A percentile compares a stretch with the other conserved stretches of the same genome.
Evolutionary conservation across 2,797 vertebrate genomes (phyloP).

Genomic region (Numenius phaeopus): DNA sequence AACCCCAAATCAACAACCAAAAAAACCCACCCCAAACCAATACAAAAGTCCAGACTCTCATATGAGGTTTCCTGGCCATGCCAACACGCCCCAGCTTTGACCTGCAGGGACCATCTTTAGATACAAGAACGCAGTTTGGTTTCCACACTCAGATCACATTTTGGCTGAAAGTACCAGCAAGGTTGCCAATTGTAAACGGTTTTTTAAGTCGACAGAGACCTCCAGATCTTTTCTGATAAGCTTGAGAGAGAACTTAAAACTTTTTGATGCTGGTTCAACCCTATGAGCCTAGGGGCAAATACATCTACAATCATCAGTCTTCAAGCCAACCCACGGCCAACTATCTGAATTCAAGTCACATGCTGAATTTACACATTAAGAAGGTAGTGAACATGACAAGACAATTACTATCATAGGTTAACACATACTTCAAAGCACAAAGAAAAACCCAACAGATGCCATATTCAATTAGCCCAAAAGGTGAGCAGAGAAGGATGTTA

Average conservation of each 20-base stretch:
- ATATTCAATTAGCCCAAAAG: not conserved
- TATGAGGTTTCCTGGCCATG: not conserved
- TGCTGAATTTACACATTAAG: not conserved
- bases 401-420: not conserved
- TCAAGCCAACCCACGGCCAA: not conserved
- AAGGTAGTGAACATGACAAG: not conserved
- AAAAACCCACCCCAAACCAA: not conserved
- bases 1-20: not conserved
- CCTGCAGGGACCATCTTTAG: not conserved
- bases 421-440: not conserved
- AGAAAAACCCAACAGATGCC: not conserved
- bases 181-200: slow-evolving; percentile 14
- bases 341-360: not conserved
- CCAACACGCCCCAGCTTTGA: not conserved
- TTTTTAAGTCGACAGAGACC: not conserved
- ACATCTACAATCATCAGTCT: not conserved
- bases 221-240: not conserved
- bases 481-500: not conserved
- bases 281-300: not conserved
- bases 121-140: not conserved
- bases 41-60: accelerated
- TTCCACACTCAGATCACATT: not conserved
- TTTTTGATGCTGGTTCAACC: not conserved
- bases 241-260: not conserved
- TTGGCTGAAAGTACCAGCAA: slow-evolving; percentile 12